Conservation (phyloP, 2,113 vertebrate genomes). For the Gorilla gorilla region DNA sequence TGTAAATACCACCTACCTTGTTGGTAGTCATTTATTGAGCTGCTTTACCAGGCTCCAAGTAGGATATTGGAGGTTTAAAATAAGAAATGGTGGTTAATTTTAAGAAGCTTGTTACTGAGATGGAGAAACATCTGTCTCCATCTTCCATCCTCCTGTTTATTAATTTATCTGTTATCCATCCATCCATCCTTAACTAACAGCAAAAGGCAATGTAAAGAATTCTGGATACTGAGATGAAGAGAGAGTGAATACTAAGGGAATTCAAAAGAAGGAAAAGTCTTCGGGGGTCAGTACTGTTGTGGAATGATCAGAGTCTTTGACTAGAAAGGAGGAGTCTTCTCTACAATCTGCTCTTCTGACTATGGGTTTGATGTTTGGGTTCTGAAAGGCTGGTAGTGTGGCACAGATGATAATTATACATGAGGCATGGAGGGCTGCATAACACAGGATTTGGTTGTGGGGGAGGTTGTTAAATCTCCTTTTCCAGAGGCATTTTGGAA, state of each 20-base stretch:
- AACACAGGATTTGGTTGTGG: not conserved
- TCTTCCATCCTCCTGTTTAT: not conserved
- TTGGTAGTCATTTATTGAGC: not conserved
- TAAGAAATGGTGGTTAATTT: not conserved
- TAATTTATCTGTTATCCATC: no score
- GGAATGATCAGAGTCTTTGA: not conserved
- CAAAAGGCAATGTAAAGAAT: not conserved
- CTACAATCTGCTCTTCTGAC: not conserved
- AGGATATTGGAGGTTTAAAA: not conserved
- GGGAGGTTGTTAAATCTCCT: not conserved
- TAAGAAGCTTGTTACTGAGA: not conserved
- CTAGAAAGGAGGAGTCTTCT: not conserved
- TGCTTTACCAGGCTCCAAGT: not conserved
- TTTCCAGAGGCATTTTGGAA: not conserved
- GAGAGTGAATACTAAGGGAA: not conserved
- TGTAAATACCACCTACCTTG: no score
- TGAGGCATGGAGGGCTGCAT: not conserved
- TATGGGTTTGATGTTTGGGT: not conserved
- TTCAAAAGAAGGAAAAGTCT: not conserved
- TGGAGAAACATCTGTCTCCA: not conserved
- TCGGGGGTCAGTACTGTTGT: not conserved
- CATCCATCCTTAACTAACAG: not conserved
- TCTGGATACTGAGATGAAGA: not conserved
- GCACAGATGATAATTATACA: not conserved
- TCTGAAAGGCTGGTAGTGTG: not conserved